Base-by-base conservation (phyloP, 2,888 invertebrate species). In the Drosophila anomalipes region DNA sequence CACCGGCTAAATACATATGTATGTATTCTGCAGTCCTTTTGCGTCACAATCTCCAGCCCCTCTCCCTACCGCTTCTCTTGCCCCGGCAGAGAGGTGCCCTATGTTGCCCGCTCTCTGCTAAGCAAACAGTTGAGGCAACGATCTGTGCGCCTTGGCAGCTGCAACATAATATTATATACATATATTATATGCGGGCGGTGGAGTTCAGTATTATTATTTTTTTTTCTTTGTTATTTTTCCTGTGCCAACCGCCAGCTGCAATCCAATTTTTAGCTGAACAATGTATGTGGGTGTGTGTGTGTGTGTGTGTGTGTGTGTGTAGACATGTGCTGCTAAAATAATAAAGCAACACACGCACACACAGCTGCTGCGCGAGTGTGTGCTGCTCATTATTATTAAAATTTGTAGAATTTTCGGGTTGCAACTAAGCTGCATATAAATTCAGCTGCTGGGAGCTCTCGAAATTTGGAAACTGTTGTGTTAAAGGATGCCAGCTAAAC, bases 391-490 rank as follows among this genome's bases (percentile, higher is more conserved):
- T 86, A 86, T 86, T 86, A 90, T 90, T 86, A 86, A 86, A 86
- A 86, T 90, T 86, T 90, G 89, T 90, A 63, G 81, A 86, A 90
- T 90, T 90, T 86, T 86, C 88, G 86, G 90, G 86, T 83, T 88
- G 86, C 83, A 86, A 86, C 90, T 86, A 86, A 86, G 86, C 86
- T 86, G 86, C 89, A 90, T 86, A 90, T 90, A 86, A 86, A 90
- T 90, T 86, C 81, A 83, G 86, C 81, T 78, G 70, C 86, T 70
- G 74, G 75, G 66, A 74, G 74, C 83, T 74, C 58, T 70, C 68
- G 56, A 80, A 83, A 83, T 75, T 72, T 69, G 63, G 68, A 66
- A 70, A 53, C 78, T 74, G 79, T 67, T 73, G 70, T 81, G 78
- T 80, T 79, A 69, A 79, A 82, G 80, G 68, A 79, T 80, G 75